These are phyloP conservation scores for Tupaia tana DNA, from an alignment of 2,113 vertebrate genomes.

Conservation along the genomic window DNA sequence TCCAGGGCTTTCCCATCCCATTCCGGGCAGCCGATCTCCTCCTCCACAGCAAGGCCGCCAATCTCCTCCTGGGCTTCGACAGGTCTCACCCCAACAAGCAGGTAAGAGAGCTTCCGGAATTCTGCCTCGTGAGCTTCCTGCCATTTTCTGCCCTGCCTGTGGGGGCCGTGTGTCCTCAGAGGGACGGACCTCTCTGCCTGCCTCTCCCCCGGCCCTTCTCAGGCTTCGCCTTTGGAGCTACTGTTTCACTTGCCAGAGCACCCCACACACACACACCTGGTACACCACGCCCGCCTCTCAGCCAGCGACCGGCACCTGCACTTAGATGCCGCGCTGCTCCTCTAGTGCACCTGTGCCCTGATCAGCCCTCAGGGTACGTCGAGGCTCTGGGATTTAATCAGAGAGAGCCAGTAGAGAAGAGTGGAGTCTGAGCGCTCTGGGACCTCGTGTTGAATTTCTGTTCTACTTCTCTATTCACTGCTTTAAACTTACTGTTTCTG, in stretches of 20 bases:
- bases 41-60: constrained; percentile 90
- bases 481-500: neutral
- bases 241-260: constrained; percentile 16
- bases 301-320: neutral
- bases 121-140: neutral
- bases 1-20: constrained; percentile 93
- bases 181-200: constrained; percentile 30
- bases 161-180: neutral
- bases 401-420: neutral
- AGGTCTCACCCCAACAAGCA: constrained; percentile 96
- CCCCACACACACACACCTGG: too few species aligned
- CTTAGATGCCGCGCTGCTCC: neutral
- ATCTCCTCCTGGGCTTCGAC: constrained; percentile 95
- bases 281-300: too few species aligned
- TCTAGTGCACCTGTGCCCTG: neutral
- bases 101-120: constrained; percentile 82
- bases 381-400: neutral
- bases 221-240: neutral
- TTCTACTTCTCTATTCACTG: neutral
- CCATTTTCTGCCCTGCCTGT: neutral
- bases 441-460: neutral
- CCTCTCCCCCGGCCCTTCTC: neutral
- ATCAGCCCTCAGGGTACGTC: neutral
- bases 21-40: constrained; percentile 96
- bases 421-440: neutral